Conservation (phyloP, 2,797 vertebrate species). For the Chaunax sp. region DNA sequence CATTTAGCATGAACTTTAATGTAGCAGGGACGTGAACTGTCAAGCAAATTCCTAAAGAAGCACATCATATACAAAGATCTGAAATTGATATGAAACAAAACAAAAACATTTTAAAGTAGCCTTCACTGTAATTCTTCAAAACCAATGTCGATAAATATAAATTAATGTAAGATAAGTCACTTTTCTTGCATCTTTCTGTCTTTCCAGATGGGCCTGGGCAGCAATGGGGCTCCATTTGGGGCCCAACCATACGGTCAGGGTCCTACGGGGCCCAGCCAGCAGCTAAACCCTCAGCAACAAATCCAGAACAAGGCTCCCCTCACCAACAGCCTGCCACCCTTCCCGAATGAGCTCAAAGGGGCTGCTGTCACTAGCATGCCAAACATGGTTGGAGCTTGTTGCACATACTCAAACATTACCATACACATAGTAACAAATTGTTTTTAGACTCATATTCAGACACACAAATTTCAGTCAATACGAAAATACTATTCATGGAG, state of each 20-base stretch:
- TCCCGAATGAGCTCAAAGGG: constrained; percentile 93
- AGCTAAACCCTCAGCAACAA: constrained; percentile 88
- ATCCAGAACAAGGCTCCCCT: constrained; percentile 91
- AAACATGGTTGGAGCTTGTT: constrained; percentile 90
- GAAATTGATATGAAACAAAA: too few relatives aligned
- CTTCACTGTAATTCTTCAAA: too few relatives aligned
- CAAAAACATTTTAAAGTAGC: too few relatives aligned
- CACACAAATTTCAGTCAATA: not conserved
- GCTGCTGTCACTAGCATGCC: constrained; percentile 87
- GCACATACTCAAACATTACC: constrained; percentile 3
- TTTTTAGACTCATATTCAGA: not conserved
- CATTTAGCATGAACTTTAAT: too few relatives aligned
- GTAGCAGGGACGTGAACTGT: too few relatives aligned
- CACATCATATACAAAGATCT: too few relatives aligned
- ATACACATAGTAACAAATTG: not conserved
- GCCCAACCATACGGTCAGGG: constrained; percentile 90
- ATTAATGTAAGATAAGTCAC: too few relatives aligned
- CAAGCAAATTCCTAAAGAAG: too few relatives aligned
- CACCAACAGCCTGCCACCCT: constrained; percentile 91
- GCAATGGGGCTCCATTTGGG: constrained; percentile 90
- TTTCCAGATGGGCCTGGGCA: constrained; percentile 90
- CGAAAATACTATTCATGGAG: not conserved
- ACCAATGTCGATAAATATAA: too few relatives aligned
- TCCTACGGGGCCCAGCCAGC: constrained; percentile 84
- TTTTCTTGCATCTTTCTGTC: constrained; percentile 17